Percentiles rank a stretch among this genome's conserved stretches.
These are phyloP conservation scores for Campopleginae sp. DNA, from an alignment of 2,888 invertebrate species.

Conservation along the genomic window DNA sequence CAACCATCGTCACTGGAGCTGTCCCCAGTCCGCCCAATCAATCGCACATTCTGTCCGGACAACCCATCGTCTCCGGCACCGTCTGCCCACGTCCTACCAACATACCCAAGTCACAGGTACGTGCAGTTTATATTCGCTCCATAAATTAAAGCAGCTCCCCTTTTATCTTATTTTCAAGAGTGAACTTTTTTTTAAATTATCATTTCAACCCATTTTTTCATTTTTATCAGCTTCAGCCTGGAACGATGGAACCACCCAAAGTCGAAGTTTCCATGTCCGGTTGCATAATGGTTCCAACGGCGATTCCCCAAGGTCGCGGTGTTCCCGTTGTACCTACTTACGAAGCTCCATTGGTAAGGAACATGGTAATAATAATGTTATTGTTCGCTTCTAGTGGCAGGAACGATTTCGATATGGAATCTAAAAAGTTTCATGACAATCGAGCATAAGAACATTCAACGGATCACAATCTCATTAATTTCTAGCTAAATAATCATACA, in stretches of 20 bases:
- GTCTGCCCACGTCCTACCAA: slow-evolving; percentile 73
- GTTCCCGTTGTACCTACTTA: slow-evolving; percentile 87
- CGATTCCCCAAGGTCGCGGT: slow-evolving; percentile 86
- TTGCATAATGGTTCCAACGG: slow-evolving; percentile 86
- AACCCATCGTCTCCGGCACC: slow-evolving; percentile 84
- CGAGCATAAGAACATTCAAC: background rate
- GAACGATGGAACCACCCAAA: slow-evolving; percentile 85
- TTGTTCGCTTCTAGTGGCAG: background rate
- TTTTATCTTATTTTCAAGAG: background rate
- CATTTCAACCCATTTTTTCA: slow-evolving; percentile 28
- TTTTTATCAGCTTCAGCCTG: slow-evolving; percentile 74
- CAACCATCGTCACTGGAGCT: slow-evolving; percentile 85
- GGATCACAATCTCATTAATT: background rate
- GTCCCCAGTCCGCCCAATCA: slow-evolving; percentile 87
- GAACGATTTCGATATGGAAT: background rate
- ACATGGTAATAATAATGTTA: background rate
- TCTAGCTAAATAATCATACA: background rate
- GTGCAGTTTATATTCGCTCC: background rate
- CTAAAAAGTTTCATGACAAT: background rate
- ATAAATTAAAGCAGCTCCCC: too few species aligned
- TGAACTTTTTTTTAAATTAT: background rate
- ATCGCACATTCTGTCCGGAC: slow-evolving; percentile 83
- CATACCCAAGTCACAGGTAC: slow-evolving; percentile 63
- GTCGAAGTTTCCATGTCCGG: slow-evolving; percentile 86
- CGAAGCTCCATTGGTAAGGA: slow-evolving; percentile 90